These are phyloP conservation scores for Lysandra bellargus DNA, from an alignment of 2,888 invertebrate genomes.

Conservation along the genomic window DNA sequence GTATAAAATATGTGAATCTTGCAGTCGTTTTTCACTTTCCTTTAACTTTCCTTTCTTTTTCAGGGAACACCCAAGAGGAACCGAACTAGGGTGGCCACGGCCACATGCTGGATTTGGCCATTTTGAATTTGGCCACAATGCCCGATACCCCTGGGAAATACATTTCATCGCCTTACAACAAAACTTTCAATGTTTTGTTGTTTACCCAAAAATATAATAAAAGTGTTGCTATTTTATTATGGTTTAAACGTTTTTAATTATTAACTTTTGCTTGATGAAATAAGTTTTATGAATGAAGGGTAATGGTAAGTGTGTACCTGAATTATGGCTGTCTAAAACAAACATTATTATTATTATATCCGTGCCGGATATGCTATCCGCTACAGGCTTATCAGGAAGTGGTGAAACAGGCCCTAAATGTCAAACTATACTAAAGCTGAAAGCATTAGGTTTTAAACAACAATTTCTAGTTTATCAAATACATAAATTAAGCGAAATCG, in stretches of 20 bases:
- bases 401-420: too few relatives aligned
- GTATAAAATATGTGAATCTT: neutral
- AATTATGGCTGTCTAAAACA: neutral
- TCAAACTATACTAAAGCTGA: neutral
- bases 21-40: neutral
- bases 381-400: too few relatives aligned
- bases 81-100: neutral
- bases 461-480: neutral
- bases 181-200: neutral
- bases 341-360: too few relatives aligned
- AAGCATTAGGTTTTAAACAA: neutral
- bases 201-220: neutral
- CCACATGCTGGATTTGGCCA: conserved; percentile 1
- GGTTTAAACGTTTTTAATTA: neutral
- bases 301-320: neutral
- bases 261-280: neutral
- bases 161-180: neutral
- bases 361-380: too few relatives aligned
- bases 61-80: neutral
- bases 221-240: neutral
- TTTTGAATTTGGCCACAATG: neutral
- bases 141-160: neutral
- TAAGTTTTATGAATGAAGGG: neutral
- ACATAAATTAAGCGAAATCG: conserved; percentile 9
- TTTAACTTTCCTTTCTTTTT: neutral